These are phyloP conservation scores for Orcinus orca DNA, from an alignment of 2,113 vertebrate species.

Conservation along the genomic window DNA sequence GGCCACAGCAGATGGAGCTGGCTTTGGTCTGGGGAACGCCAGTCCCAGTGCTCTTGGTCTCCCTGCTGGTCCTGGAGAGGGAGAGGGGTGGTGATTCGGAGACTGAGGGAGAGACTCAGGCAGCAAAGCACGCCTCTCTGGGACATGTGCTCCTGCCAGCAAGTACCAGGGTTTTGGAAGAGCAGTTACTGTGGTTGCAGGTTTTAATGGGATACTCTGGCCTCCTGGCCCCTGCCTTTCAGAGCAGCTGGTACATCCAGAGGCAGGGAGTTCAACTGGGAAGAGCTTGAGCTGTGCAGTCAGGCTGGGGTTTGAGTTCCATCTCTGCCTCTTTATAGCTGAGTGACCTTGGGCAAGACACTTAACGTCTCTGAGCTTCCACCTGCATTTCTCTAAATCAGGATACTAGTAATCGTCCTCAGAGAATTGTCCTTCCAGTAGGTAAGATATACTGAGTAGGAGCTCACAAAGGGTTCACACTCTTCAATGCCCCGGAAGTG, in stretches of 20 bases:
- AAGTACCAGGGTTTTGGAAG: not conserved
- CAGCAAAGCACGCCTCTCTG: not conserved
- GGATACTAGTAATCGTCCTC: not conserved
- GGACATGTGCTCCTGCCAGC: not conserved
- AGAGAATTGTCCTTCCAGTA: not conserved
- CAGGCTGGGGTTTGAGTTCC: not conserved
- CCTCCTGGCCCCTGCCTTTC: not conserved
- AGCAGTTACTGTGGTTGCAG: not conserved
- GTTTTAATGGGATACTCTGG: not conserved
- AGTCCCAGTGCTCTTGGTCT: not conserved
- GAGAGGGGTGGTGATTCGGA: not conserved
- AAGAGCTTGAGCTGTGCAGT: not conserved
- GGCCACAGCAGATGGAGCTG: not conserved
- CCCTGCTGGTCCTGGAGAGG: not conserved
- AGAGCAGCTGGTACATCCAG: not conserved
- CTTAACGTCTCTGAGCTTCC: not conserved
- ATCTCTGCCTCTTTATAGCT: not conserved
- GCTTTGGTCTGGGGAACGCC: not conserved
- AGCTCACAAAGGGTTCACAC: not conserved
- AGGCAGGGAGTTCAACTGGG: not conserved
- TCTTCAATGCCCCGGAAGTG: not conserved
- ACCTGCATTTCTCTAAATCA: not conserved
- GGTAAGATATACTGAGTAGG: not conserved
- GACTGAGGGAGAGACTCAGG: not conserved
- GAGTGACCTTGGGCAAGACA: not conserved